Evolutionary conservation across 2,888 invertebrate genomes (phyloP), one percentile per base, ranked within the genome.

Genomic region (Phengaris arion): DNA sequence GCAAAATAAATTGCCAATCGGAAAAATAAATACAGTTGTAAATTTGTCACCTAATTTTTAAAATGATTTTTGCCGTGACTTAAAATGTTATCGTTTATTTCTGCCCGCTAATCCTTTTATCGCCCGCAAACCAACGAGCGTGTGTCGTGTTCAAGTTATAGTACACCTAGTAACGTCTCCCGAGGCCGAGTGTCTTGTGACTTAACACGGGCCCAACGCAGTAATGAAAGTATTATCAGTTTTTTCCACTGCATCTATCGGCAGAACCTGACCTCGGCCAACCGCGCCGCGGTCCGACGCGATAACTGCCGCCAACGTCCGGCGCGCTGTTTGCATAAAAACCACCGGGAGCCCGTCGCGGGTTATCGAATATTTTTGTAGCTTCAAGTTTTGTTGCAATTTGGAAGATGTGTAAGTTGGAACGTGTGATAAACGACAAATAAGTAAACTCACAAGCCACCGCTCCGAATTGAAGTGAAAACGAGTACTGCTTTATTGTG

Each of bases 261-360:
- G 59, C 59, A 81, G 85, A 84, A 83, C 90, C 91, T 90, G 91
- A 92, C 92, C 92, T 91, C 86, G 83, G 89, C 80, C 90, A 92
- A 91, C 83, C 83, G 81, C 82, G 78, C 78, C 80, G 78, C 79
- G 80, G 76, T 78, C 78, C 80, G 78, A 79, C 80, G 76, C 80
- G 64, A 64, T 92, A 91, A 87, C 85, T 83, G 87, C n/a, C n/a
- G n/a, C n/a, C n/a, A n/a, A n/a, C 88, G 90, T 91, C 92, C 92
- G 91, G 87, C 83, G 83, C 82, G 77, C 74, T 84, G 81, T 83
- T 87, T 83, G 86, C 86, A 83, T 78, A 80, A 79, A 82, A 82
- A 80, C 79, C 80, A 79, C 79, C 74, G 90, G 91, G 90, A 91
- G 86, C 83, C 80, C 81, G 81, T 80, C 81, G 77, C 68, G 79